phyloP scores from a whole-genome alignment of 2,888 invertebrate genomes.

The Oeneis ivallda region DNA sequence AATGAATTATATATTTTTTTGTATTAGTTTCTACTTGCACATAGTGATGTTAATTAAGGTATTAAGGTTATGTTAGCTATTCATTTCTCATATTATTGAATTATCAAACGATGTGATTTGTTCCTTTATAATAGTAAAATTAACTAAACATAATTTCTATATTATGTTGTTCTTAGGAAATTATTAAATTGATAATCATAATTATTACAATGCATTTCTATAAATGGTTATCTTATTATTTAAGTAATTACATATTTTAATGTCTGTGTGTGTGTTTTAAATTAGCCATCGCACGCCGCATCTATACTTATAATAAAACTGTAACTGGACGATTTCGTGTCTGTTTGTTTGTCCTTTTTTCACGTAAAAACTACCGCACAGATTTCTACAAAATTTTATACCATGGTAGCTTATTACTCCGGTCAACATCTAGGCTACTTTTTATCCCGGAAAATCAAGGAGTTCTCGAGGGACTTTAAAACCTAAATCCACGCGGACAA shows the following conservation, averaged over 20 bases:
- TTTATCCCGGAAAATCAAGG: too few relatives aligned
- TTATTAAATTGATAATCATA: slow-evolving; percentile 43
- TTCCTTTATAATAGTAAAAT: slow-evolving; percentile 61
- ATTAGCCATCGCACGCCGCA: slow-evolving; percentile 5
- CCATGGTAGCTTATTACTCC: too few relatives aligned
- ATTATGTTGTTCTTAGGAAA: slow-evolving; percentile 41
- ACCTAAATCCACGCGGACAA: too few relatives aligned
- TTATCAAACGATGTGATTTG: slow-evolving; percentile 62
- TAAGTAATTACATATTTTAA: slow-evolving; percentile 29
- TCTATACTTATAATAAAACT: too few relatives aligned
- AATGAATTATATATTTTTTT: slow-evolving; percentile 61
- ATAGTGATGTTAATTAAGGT: slow-evolving; percentile 70
- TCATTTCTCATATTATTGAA: slow-evolving; percentile 53
- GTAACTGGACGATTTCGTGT: too few relatives aligned
- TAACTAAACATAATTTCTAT: slow-evolving; percentile 41
- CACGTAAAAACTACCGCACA: too few relatives aligned
- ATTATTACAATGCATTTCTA: slow-evolving; percentile 41
- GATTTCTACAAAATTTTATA: too few relatives aligned
- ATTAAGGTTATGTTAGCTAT: slow-evolving; percentile 49
- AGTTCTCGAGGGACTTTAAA: too few relatives aligned
- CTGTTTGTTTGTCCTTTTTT: too few relatives aligned
- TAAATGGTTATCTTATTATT: slow-evolving; percentile 28
- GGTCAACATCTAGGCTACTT: too few relatives aligned
- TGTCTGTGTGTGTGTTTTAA: slow-evolving; percentile 20
- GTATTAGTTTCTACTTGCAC: slow-evolving; percentile 57